Percentiles rank a stretch among this genome's conserved stretches.
Conservation (phyloP, 2,888 invertebrate species). For the Eupithecia pulchellata region DNA sequence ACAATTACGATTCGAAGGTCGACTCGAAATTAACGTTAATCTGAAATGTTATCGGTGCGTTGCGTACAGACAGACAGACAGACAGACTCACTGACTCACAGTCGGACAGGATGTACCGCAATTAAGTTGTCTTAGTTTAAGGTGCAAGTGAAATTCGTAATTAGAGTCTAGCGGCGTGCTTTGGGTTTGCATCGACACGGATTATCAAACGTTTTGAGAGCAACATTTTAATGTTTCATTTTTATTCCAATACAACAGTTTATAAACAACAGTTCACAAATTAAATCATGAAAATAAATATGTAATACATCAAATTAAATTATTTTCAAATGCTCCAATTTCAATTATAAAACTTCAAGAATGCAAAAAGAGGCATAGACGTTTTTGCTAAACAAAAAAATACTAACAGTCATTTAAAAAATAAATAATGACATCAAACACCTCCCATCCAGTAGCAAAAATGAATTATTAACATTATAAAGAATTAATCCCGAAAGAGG, state of each 20-base stretch:
- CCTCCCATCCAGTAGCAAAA: slow-evolving; percentile 70
- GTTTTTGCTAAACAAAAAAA: not conserved
- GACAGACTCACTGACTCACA: slow-evolving; percentile 48
- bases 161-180: slow-evolving; percentile 33
- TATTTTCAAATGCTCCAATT: not conserved
- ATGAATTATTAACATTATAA: slow-evolving; percentile 69
- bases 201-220: not conserved
- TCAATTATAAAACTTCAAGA: not conserved
- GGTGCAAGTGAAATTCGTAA: slow-evolving; percentile 61
- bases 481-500: slow-evolving; percentile 63
- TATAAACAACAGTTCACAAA: too few relatives aligned
- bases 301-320: not conserved
- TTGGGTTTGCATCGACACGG: slow-evolving; percentile 2
- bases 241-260: too few relatives aligned
- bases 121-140: slow-evolving; percentile 72
- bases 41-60: slow-evolving; percentile 36
- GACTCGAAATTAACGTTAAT: slow-evolving; percentile 46
- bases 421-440: slow-evolving; percentile 69
- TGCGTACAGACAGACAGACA: slow-evolving; percentile 54
- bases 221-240: not conserved
- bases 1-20: slow-evolving; percentile 67
- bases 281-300: not conserved
- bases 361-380: not conserved
- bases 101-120: slow-evolving; percentile 70
- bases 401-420: slow-evolving; percentile 45